Evolutionary conservation across 2,797 vertebrate species (phyloP).

Genomic region (Argya squamiceps): DNA sequence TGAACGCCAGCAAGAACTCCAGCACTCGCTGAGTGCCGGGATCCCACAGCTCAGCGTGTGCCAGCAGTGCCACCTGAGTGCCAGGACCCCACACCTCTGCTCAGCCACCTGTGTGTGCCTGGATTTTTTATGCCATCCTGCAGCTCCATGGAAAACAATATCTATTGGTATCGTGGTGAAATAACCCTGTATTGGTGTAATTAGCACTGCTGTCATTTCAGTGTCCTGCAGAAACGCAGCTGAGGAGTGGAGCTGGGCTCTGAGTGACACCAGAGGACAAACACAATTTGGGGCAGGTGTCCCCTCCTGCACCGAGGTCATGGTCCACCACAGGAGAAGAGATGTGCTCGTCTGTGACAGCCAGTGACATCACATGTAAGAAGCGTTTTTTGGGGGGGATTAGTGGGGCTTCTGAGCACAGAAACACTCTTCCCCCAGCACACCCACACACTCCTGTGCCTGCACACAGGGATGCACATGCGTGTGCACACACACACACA

Average conservation of each 20-base stretch:
- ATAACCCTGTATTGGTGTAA: background rate
- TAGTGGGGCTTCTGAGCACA: background rate
- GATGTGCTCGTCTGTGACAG: rapidly evolving
- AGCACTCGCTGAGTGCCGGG: background rate
- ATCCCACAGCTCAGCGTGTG: background rate
- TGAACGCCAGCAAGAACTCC: background rate
- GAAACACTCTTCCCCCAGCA: background rate
- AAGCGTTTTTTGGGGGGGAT: background rate
- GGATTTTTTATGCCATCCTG: background rate
- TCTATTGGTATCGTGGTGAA: background rate
- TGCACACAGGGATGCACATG: rapidly evolving
- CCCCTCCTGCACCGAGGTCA: background rate
- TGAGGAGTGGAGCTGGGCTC: background rate
- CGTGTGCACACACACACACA: rapidly evolving
- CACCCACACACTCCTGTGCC: background rate
- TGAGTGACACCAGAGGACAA: background rate
- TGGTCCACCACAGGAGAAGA: background rate
- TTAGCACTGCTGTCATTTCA: background rate
- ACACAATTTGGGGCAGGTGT: rapidly evolving
- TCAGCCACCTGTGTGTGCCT: background rate
- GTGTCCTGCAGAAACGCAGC: background rate
- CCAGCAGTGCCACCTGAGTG: too few relatives aligned
- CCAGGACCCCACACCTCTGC: background rate
- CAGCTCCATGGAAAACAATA: background rate
- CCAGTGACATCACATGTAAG: background rate